Evolutionary conservation across 2,888 invertebrate species (phyloP).

Genomic region (Melanostoma mellinum): DNA sequence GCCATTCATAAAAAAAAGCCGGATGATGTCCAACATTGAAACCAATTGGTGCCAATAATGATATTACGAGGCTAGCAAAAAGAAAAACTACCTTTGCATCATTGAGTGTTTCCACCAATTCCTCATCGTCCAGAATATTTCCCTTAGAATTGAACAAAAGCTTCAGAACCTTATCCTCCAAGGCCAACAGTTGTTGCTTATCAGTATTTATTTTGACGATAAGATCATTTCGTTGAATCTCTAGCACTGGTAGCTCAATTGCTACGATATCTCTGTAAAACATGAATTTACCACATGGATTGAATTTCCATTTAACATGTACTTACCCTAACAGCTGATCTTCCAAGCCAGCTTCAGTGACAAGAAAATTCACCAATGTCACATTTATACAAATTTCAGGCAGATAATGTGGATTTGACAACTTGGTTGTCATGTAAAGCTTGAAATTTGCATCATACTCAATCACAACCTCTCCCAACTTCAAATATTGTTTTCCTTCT

Average conservation of each 20-base stretch:
- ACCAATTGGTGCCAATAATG: too few relatives aligned
- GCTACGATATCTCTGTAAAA: conserved; percentile 87
- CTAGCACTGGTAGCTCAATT: conserved; percentile 93
- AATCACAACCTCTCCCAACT: conserved; percentile 93
- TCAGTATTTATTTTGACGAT: conserved; percentile 93
- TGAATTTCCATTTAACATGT: neutral
- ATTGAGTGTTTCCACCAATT: conserved; percentile 90
- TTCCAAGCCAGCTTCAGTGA: conserved; percentile 93
- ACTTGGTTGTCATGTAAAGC: conserved; percentile 94
- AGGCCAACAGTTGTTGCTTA: conserved; percentile 90
- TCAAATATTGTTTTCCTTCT: conserved; percentile 91
- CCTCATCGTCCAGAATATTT: conserved; percentile 96
- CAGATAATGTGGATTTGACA: conserved; percentile 95
- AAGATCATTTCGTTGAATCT: conserved; percentile 90
- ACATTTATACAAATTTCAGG: conserved; percentile 97
- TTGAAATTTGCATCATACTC: conserved; percentile 94
- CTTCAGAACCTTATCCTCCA: conserved; percentile 95
- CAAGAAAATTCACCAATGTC: conserved; percentile 95
- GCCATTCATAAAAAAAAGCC: too few relatives aligned
- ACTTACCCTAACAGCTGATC: conserved; percentile 95
- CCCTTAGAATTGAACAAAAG: conserved; percentile 92
- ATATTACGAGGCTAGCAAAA: neutral
- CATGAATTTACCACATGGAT: neutral
- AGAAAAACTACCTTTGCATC: conserved; percentile 78
- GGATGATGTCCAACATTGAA: too few relatives aligned